phyloP scores from a whole-genome alignment of 2,888 invertebrate species.

The Laspeyria flexula region DNA sequence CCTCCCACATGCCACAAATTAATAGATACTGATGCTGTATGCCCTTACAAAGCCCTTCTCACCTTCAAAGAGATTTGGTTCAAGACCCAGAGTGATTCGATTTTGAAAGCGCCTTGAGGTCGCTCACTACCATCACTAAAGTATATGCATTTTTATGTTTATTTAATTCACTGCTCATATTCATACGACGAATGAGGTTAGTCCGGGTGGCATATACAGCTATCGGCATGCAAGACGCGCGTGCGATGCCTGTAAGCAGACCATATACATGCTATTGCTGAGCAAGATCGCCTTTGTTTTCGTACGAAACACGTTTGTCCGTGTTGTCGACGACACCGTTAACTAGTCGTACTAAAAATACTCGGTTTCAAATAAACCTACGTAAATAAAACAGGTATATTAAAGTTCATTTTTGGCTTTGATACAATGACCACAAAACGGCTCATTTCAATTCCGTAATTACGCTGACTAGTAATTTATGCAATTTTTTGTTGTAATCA shows the following conservation, averaged over 20 bases:
- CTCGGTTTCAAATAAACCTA: neutral
- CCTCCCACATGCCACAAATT: neutral
- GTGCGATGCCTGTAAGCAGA: constrained; percentile 56
- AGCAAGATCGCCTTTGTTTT: constrained; percentile 50
- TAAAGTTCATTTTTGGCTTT: no score
- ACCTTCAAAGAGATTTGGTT: constrained; percentile 21
- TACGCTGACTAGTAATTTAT: no score
- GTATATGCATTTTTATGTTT: constrained; percentile 43
- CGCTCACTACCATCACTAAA: constrained; percentile 21
- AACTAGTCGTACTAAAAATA: constrained; percentile 3
- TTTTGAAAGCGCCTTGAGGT: constrained; percentile 45
- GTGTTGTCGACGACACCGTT: constrained; percentile 16
- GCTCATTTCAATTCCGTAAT: no score
- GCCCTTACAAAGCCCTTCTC: constrained; percentile 14
- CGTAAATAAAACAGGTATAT: no score
- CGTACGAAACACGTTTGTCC: constrained; percentile 33
- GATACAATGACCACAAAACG: no score
- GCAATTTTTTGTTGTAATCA: no score
- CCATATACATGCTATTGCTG: constrained; percentile 63
- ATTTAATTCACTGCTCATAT: constrained; percentile 51
- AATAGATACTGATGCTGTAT: neutral
- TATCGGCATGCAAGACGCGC: constrained; percentile 61
- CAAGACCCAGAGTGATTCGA: constrained; percentile 17
- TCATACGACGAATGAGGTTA: constrained; percentile 43
- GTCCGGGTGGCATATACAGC: constrained; percentile 35